Base-by-base conservation (phyloP, 2,888 invertebrate genomes). In the Galerucella pusilla region DNA sequence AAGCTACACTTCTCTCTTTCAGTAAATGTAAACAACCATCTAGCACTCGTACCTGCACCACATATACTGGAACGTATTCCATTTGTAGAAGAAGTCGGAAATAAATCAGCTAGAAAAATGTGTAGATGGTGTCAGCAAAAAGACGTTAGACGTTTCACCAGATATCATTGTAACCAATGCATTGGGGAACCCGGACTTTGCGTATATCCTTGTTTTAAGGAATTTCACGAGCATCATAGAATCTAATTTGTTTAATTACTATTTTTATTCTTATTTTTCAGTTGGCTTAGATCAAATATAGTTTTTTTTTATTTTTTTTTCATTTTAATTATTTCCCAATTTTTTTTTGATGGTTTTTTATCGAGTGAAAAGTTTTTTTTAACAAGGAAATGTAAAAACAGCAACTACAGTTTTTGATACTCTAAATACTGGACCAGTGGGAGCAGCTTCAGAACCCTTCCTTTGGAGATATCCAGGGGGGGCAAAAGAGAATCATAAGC, bases 181-280 rank as follows among this genome's bases (percentile, higher is more conserved):
- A 75, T 77, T 14, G 80, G 80, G 14, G 69, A 75, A 46, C 80
- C 80, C 7, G 80, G 80, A 46, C 64, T 80, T 16, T 80, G 80
- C 63, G 80, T 80, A 3, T 80, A 80, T 69, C 80, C 80, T 20
- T 80, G 80, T 61, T 80, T 80, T 64, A 80, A 77, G 68, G 78
- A 78, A 57, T 80, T 73, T 45, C 80, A 80, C 14, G 80, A 80
- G 59, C 78, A 78, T 68, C 74, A 76, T 49, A 65, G 45, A 25
- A 76, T 76, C 28, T 76, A 73, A 68, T 61, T 57, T 54, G 64
- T 73, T 68, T 25, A 68, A 35, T 42, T 42, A 42, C 7, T 42
- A 7, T 63, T 63, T 52, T 60, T 68, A 75, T 59, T 49, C 49
- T 61, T 45, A 59, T 72, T 54, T 67, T 68, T 66, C 52, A 12